Evolutionary conservation across 2,797 vertebrate species (phyloP).

Genomic region (Chromobotia macracanthus): DNA sequence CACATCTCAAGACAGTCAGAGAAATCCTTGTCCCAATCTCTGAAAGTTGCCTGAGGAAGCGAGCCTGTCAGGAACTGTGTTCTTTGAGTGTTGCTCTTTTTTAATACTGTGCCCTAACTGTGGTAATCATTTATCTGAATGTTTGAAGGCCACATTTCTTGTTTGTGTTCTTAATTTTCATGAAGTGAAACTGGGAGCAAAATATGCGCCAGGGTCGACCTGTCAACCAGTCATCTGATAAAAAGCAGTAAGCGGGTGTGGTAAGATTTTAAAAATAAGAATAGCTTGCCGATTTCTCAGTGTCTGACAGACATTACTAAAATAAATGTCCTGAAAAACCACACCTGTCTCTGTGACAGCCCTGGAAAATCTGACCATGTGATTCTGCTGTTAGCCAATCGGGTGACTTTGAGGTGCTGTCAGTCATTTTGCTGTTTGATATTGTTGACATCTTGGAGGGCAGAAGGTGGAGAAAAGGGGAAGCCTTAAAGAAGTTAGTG

Average conservation of each 20-base stretch:
- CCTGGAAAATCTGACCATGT: too few species aligned
- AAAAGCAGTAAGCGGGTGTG: too few species aligned
- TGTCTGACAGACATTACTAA: too few species aligned
- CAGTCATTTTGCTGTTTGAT: too few species aligned
- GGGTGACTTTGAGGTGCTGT: too few species aligned
- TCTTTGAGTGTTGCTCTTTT: conserved; percentile 9
- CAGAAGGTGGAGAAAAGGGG: too few species aligned
- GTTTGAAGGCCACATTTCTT: conserved; percentile 15
- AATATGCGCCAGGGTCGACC: conserved; percentile 1
- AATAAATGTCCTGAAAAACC: not conserved
- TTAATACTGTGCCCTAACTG: not conserved
- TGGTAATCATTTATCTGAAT: conserved; percentile 22
- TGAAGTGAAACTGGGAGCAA: not conserved
- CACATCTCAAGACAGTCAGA: conserved; percentile 8
- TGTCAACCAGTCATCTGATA: not conserved
- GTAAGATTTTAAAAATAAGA: too few species aligned
- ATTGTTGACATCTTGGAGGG: too few species aligned
- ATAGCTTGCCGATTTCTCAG: too few species aligned
- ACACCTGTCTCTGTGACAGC: too few species aligned
- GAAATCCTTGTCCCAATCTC: conserved; percentile 8
- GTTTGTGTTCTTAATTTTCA: not conserved
- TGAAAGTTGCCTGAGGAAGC: conserved; percentile 21
- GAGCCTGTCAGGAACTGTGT: conserved; percentile 1
- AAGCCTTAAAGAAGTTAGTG: too few species aligned
- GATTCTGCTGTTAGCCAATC: too few species aligned